These are phyloP conservation scores for Xanthorhoe spadicearia DNA, from an alignment of 2,888 invertebrate species.

Conservation along the genomic window DNA sequence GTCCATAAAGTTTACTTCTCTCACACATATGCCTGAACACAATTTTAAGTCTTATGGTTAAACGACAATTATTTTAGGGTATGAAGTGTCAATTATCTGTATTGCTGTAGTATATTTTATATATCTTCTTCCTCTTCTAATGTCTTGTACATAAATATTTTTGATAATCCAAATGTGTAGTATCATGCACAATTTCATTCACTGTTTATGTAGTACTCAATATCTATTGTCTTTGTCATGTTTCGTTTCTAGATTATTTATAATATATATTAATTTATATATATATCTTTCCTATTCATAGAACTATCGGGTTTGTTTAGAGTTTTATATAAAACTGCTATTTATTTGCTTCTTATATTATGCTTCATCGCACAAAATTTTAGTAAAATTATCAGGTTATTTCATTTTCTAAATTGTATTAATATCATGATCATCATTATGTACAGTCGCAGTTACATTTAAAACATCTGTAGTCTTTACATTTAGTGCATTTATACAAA, in stretches of 20 bases:
- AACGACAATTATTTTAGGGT: conserved; percentile 2
- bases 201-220: conserved; percentile 46
- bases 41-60: conserved; percentile 5
- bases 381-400: conserved; percentile 33
- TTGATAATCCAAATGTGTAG: conserved; percentile 40
- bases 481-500: conserved; percentile 4
- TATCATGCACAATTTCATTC: conserved; percentile 53
- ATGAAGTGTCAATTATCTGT: background rate
- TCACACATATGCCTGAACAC: background rate
- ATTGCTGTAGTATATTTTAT: conserved; percentile 1
- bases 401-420: conserved; percentile 47
- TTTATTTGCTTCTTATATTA: conserved; percentile 67
- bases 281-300: conserved; percentile 51
- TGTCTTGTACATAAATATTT: background rate
- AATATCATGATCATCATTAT: conserved; percentile 48
- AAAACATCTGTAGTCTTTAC: conserved; percentile 36
- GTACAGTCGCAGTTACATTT: conserved; percentile 56
- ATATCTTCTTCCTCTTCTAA: background rate
- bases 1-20: background rate
- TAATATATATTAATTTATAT: conserved; percentile 42
- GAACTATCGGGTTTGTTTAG: conserved; percentile 59
- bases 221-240: conserved; percentile 41
- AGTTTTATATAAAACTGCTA: conserved; percentile 57
- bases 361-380: conserved; percentile 64
- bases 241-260: conserved; percentile 34